phyloP scores from a whole-genome alignment of 2,113 vertebrate species.

The Carettochelys insculpta region DNA sequence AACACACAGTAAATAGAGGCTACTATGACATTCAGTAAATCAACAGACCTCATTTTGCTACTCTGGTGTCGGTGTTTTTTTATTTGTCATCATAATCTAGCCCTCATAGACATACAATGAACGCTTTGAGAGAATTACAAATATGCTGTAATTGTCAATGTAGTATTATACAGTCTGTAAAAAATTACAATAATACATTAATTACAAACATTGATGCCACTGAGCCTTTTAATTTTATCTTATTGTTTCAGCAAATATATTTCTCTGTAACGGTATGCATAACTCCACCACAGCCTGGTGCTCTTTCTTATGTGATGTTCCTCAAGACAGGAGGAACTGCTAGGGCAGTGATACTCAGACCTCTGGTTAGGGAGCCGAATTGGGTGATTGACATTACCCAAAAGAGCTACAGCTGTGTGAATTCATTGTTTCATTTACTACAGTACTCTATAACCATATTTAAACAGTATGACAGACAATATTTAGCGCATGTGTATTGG shows the following conservation, averaged over 20 bases:
- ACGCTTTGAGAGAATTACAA: background rate
- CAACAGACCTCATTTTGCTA: no score
- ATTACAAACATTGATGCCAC: background rate
- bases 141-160: background rate
- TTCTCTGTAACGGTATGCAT: fast-evolving
- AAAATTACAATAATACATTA: background rate
- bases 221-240: background rate
- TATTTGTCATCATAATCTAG: background rate
- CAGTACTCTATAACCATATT: background rate
- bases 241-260: background rate
- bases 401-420: background rate
- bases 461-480: background rate
- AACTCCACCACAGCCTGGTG: fast-evolving
- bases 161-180: background rate
- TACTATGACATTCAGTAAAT: no score
- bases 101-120: background rate
- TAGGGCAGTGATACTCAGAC: background rate
- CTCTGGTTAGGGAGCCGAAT: background rate
- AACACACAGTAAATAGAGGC: no score
- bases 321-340: background rate
- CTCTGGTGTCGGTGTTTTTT: background rate
- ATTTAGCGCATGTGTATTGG: background rate
- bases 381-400: background rate
- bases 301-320: background rate
- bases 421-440: background rate